phyloP scores from a whole-genome alignment of 2,113 vertebrate genomes.

The Oncorhynchus tshawytscha region DNA sequence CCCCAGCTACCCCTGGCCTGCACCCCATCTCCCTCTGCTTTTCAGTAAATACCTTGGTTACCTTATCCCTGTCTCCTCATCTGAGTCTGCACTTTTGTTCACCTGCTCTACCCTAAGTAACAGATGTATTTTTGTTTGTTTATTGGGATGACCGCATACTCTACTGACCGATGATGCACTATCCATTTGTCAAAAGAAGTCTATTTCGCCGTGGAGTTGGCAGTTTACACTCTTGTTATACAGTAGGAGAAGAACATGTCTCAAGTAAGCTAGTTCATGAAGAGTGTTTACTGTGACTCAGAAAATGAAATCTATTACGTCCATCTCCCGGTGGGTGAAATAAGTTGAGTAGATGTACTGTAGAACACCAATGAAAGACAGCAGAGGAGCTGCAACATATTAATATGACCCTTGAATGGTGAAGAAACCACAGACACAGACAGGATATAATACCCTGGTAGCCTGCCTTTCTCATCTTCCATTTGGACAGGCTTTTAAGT shows the following conservation, averaged over 20 bases:
- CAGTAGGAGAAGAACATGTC: no score
- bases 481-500: slow-evolving; percentile 36
- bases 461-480: slow-evolving; percentile 34
- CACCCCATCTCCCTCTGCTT: no score
- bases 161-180: not conserved
- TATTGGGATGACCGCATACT: not conserved
- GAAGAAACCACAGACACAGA: slow-evolving; percentile 24
- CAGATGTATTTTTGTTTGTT: not conserved
- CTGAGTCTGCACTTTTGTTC: no score
- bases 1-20: no score
- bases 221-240: no score
- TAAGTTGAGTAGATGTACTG: slow-evolving; percentile 7
- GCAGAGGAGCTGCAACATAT: not conserved
- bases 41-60: no score
- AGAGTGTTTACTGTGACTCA: not conserved
- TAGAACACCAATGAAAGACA: slow-evolving; percentile 1
- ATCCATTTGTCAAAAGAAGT: not conserved
- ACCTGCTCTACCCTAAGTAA: no score
- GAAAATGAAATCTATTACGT: not conserved
- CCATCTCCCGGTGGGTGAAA: not conserved
- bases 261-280: no score
- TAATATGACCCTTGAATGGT: not conserved
- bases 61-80: no score
- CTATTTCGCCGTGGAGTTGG: no score
- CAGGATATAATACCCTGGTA: slow-evolving; percentile 25